phyloP scores from a whole-genome alignment of 2,113 vertebrate genomes.

The Ciconia boyciana region DNA sequence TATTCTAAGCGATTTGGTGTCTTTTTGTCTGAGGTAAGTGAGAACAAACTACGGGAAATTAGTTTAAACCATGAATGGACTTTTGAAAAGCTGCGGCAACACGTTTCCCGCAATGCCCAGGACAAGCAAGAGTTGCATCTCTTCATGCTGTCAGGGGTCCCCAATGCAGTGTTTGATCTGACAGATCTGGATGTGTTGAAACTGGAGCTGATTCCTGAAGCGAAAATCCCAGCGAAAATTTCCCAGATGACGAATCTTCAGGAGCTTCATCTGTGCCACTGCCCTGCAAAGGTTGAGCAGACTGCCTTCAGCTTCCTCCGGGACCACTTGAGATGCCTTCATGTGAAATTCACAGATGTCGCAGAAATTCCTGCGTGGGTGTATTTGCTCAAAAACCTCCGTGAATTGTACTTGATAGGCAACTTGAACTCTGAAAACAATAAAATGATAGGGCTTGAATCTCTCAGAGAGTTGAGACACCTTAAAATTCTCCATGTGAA shows the following conservation, averaged over 20 bases:
- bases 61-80: slow-evolving; percentile 98
- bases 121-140: slow-evolving; percentile 94
- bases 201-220: slow-evolving; percentile 95
- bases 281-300: slow-evolving; percentile 96
- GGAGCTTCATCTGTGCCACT: slow-evolving; percentile 96
- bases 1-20: slow-evolving; percentile 97
- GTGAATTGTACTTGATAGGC: slow-evolving; percentile 91
- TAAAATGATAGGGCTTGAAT: slow-evolving; percentile 98
- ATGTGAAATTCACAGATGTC: slow-evolving; percentile 97
- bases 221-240: slow-evolving; percentile 93
- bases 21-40: slow-evolving; percentile 96
- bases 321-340: slow-evolving; percentile 96
- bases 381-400: slow-evolving; percentile 92
- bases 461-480: slow-evolving; percentile 91
- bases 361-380: slow-evolving; percentile 97
- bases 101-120: slow-evolving; percentile 88
- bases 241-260: slow-evolving; percentile 96
- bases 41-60: slow-evolving; percentile 95
- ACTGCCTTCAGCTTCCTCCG: slow-evolving; percentile 96
- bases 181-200: slow-evolving; percentile 93
- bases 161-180: slow-evolving; percentile 93
- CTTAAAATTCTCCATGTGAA: slow-evolving; percentile 94
- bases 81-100: slow-evolving; percentile 93
- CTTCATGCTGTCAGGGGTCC: slow-evolving; percentile 95
- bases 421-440: slow-evolving; percentile 99